A percentile compares a stretch with the other conserved stretches of the same genome.
Evolutionary conservation across 2,113 vertebrate species (phyloP).

Genomic region (Chaenocephalus aceratus): DNA sequence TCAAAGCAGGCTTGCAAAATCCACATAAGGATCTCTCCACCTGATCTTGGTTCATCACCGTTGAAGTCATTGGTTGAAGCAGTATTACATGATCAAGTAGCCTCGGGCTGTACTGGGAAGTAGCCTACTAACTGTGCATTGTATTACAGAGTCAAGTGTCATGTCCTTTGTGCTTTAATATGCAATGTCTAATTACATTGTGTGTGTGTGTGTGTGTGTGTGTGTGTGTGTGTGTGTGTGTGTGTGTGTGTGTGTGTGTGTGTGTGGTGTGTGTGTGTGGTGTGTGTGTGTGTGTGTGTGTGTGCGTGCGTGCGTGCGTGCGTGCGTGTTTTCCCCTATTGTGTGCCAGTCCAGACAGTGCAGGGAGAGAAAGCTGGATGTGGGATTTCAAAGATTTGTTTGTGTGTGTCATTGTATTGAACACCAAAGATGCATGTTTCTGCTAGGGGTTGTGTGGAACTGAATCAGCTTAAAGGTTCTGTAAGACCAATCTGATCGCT

Average conservation of each 20-base stretch:
- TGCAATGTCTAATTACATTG: constrained; percentile 67
- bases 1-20: constrained; percentile 5
- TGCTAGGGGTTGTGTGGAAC: neutral
- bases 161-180: constrained; percentile 65
- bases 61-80: constrained; percentile 19
- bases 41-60: neutral
- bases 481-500: neutral
- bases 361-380: no score
- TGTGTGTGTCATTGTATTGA: no score
- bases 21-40: neutral
- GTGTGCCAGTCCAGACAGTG: no score
- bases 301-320: neutral
- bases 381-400: no score
- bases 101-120: constrained; percentile 51
- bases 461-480: neutral
- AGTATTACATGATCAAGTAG: constrained; percentile 42
- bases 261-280: no score
- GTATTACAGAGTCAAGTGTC: constrained; percentile 74
- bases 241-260: no score
- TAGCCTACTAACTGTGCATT: constrained; percentile 57
- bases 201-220: neutral
- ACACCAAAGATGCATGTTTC: no score
- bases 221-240: no score
- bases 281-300: no score
- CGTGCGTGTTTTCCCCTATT: no score